phyloP scores from a whole-genome alignment of 2,113 vertebrate species.

The Chlorocebus sabaeus region DNA sequence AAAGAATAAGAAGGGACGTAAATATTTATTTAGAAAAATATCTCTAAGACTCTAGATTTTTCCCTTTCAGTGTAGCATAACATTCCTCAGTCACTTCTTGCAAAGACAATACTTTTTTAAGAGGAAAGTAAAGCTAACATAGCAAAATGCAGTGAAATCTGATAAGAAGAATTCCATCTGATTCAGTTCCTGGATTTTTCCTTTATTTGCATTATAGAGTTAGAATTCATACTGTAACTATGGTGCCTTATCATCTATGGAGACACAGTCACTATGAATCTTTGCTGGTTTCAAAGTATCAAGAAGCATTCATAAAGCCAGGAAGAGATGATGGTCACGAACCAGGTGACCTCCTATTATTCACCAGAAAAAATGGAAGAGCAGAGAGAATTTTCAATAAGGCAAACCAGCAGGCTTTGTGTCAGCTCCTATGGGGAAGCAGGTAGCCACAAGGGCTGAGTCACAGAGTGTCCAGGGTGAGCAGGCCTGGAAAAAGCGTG shows the following conservation, averaged over 20 bases:
- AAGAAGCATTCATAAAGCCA: background rate
- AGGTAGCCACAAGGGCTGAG: background rate
- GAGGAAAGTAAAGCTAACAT: background rate
- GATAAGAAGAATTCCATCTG: background rate
- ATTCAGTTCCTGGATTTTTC: background rate
- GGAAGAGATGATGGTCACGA: background rate
- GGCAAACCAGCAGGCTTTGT: background rate
- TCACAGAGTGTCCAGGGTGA: background rate
- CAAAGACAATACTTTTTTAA: background rate
- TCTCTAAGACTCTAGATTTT: background rate
- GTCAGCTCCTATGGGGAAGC: background rate
- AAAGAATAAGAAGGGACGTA: background rate
- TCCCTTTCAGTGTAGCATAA: background rate
- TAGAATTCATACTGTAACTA: background rate
- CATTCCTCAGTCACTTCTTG: background rate
- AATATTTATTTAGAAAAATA: conserved; percentile 25
- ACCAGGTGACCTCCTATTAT: background rate
- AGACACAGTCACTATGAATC: background rate
- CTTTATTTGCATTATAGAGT: background rate
- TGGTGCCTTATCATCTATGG: background rate
- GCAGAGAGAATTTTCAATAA: background rate
- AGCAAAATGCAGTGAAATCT: background rate
- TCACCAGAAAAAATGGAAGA: background rate
- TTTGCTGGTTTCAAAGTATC: background rate
- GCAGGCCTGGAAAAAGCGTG: background rate